Evolutionary conservation across 2,797 vertebrate genomes (phyloP).

Genomic region (Acropternis orthonyx): DNA sequence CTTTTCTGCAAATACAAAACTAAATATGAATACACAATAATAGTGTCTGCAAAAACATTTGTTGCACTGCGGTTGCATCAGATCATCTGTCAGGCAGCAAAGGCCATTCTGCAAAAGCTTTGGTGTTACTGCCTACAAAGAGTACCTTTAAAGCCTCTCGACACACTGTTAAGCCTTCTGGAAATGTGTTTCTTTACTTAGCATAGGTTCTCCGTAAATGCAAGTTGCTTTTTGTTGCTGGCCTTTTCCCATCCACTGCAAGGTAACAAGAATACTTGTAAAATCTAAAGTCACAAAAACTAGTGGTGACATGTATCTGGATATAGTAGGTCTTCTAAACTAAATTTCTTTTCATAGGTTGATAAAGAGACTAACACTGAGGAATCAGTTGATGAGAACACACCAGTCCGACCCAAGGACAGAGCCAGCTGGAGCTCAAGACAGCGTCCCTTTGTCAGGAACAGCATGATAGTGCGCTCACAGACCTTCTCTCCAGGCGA

Average conservation of each 20-base stretch:
- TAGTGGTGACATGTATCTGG: neutral
- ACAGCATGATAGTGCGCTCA: slow-evolving; percentile 84
- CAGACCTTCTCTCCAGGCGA: slow-evolving; percentile 86
- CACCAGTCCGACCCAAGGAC: slow-evolving; percentile 79
- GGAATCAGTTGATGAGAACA: neutral
- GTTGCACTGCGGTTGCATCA: neutral
- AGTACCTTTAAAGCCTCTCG: neutral
- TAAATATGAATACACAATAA: neutral
- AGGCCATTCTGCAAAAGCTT: neutral
- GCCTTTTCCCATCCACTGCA: neutral
- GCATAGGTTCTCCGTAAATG: neutral
- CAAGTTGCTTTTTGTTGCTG: neutral
- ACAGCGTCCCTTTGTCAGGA: slow-evolving; percentile 78
- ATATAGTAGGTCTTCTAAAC: neutral
- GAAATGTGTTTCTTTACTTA: neutral
- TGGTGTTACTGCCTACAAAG: neutral
- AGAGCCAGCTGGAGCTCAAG: slow-evolving; percentile 68
- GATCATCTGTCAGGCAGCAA: neutral
- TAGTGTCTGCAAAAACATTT: neutral
- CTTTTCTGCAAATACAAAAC: neutral
- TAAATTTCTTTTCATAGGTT: slow-evolving; percentile 68
- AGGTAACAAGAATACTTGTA: neutral
- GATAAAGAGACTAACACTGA: slow-evolving; percentile 86
- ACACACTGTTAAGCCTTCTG: neutral
- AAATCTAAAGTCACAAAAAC: neutral